Base-by-base conservation (phyloP, 2,888 invertebrate genomes). In the Cordilura impudica region DNA sequence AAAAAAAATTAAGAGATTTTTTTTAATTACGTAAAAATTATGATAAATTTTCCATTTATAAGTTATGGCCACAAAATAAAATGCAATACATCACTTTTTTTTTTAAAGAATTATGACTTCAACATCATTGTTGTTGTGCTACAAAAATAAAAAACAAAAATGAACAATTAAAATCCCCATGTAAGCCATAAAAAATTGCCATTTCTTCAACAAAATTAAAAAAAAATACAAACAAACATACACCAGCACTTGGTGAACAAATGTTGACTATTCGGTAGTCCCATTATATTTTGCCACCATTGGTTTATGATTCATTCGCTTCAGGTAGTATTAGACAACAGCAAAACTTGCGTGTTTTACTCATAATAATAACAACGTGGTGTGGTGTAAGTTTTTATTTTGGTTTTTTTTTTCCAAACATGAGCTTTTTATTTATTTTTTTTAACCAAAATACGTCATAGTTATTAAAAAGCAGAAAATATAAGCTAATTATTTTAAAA, bases 401-500 rank as follows among this genome's bases (percentile, higher is more conserved):
- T n/a, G n/a, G n/a, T n/a, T 18, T 6, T 16, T 6, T 45, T 26
- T 53, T 35, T 35, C n/a, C 54, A 18, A 10, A 29, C 14, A 51
- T 49, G 19, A 49, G 19, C 1, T 65, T 35, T 63, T 65, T 65
- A 51, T 53, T 39, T 65, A 65, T 53, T 53, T 65, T 23, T 26
- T 18, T 45, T 39, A 14, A 60, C 29, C 18, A 43, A 26, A 81
- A 83, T 78, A 82, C 83, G 83, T 79, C 82, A 82, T 56, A 39
- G 54, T 65, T 63, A 49, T 43, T 67, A 81, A 56, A 58, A 47
- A 39, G 51, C 16, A 21, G 0, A 10, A 65, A 12, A 6, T 51
- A 53, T 65, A 53, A 51, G 53, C 51, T 65, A 65, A 65, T 53
- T 65, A 5, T 8, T 1, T 31, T 39, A n/a, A 39, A 39, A n/a